Evolutionary conservation across 2,113 vertebrate species (phyloP).

Genomic region (Ranitomeya imitator): DNA sequence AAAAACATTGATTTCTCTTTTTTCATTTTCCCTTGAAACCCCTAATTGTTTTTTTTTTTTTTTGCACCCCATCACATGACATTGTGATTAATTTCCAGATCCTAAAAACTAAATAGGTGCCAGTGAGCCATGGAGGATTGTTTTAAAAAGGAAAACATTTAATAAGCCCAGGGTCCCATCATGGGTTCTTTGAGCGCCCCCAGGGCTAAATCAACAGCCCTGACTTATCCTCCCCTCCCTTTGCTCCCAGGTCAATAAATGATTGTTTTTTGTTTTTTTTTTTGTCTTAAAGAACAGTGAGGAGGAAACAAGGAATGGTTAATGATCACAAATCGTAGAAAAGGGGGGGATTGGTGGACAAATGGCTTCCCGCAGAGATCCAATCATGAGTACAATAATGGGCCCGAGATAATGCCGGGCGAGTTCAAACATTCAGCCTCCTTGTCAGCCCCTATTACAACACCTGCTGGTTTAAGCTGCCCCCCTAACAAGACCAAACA

Average conservation of each 20-base stretch:
- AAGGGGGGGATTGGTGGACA: constrained; percentile 60
- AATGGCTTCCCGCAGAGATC: constrained; percentile 66
- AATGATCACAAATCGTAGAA: constrained; percentile 66
- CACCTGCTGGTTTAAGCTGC: constrained; percentile 71
- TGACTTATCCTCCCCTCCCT: constrained; percentile 67
- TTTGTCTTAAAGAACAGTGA: constrained; percentile 51
- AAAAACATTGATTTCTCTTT: background rate
- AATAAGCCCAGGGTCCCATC: constrained; percentile 60
- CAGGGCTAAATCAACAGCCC: constrained; percentile 68
- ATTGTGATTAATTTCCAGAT: constrained; percentile 35
- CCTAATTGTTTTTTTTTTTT: background rate
- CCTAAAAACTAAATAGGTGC: constrained; percentile 59
- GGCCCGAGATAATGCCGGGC: constrained; percentile 62
- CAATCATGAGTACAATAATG: constrained; percentile 64
- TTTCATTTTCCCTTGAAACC: background rate
- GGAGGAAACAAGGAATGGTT: constrained; percentile 68
- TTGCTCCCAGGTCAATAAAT: constrained; percentile 64
- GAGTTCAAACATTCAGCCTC: constrained; percentile 66
- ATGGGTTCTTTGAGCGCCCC: constrained; percentile 65
- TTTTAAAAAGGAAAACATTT: constrained; percentile 61
- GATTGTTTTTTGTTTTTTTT: constrained; percentile 60
- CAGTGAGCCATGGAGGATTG: constrained; percentile 49
- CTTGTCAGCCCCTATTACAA: constrained; percentile 70
- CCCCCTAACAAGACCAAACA: constrained; percentile 67
- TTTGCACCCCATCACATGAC: constrained; percentile 50